Evolutionary conservation across 2,113 vertebrate genomes (phyloP).

Genomic region (human (Homo sapiens)): DNA sequence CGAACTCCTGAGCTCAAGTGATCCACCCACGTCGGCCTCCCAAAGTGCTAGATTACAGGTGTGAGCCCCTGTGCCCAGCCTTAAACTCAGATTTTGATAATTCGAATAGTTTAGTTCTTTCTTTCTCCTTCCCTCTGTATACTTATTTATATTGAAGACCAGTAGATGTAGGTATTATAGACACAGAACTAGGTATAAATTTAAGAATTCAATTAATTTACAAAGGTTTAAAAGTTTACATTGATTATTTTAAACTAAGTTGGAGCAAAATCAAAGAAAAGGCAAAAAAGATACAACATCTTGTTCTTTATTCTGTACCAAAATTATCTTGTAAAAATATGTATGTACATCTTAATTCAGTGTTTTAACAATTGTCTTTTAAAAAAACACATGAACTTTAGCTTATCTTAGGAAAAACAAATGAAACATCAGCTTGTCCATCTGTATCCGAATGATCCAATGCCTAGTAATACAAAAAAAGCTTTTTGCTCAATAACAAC

Average conservation of each 20-base stretch:
- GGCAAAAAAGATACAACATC: neutral
- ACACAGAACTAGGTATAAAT: neutral
- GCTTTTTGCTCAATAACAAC: neutral
- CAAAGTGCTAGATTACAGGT: too few relatives aligned
- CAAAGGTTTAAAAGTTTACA: neutral
- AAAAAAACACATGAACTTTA: constrained; percentile 16
- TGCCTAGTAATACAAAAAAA: neutral
- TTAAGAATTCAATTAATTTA: neutral
- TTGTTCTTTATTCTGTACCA: neutral
- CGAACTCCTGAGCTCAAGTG: too few relatives aligned
- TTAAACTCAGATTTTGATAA: neutral
- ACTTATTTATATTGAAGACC: neutral
- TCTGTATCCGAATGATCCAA: neutral
- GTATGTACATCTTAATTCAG: neutral
- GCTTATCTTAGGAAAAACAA: neutral
- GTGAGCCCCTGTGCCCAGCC: neutral
- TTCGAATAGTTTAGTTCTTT: neutral
- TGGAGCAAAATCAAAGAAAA: neutral
- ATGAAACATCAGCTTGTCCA: neutral
- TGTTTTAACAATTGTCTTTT: neutral
- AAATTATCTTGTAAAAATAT: neutral
- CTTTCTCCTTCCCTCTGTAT: neutral
- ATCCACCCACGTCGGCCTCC: too few relatives aligned
- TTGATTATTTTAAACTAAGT: constrained; percentile 21
- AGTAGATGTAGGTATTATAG: neutral